A percentile compares a stretch with the other conserved stretches of the same genome.
phyloP scores from a whole-genome alignment of 2,797 vertebrate species.

The Micrastur ruficollis region DNA sequence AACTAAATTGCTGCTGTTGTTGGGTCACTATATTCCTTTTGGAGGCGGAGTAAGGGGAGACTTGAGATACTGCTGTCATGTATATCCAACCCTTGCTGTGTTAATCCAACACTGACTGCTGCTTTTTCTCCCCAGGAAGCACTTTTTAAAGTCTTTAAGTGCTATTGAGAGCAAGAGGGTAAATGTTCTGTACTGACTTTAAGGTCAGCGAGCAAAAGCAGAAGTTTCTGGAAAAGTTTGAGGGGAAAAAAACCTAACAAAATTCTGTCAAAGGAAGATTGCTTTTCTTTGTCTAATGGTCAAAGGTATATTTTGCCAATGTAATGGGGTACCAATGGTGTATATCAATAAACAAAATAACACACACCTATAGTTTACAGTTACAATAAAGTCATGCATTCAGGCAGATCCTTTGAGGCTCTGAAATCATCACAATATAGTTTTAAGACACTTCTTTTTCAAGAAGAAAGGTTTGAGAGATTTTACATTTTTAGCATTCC shows the following conservation, averaged over 20 bases:
- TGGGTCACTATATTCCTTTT: neutral
- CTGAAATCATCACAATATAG: neutral
- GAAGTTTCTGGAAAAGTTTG: neutral
- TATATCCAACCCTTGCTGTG: neutral
- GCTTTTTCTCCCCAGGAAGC: constrained; percentile 42
- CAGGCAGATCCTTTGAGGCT: neutral
- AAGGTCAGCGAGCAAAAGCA: neutral
- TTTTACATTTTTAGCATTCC: neutral
- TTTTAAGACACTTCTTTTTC: neutral
- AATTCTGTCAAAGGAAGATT: neutral
- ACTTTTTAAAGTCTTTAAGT: constrained; percentile 35
- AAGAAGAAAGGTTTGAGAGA: neutral
- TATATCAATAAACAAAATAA: neutral
- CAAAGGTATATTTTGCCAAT: neutral
- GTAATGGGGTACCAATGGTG: neutral
- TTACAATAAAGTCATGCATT: neutral
- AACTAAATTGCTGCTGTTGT: constrained; percentile 18
- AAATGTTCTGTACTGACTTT: constrained; percentile 30
- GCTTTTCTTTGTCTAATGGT: neutral
- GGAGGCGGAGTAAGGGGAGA: neutral
- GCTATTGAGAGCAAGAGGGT: constrained; percentile 28
- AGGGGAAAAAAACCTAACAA: neutral
- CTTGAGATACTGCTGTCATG: constrained; percentile 2
- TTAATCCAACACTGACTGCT: constrained; percentile 28
- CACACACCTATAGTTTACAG: neutral